These are phyloP conservation scores for Pollachius pollachius DNA, from an alignment of 2,113 vertebrate species.

Conservation along the genomic window DNA sequence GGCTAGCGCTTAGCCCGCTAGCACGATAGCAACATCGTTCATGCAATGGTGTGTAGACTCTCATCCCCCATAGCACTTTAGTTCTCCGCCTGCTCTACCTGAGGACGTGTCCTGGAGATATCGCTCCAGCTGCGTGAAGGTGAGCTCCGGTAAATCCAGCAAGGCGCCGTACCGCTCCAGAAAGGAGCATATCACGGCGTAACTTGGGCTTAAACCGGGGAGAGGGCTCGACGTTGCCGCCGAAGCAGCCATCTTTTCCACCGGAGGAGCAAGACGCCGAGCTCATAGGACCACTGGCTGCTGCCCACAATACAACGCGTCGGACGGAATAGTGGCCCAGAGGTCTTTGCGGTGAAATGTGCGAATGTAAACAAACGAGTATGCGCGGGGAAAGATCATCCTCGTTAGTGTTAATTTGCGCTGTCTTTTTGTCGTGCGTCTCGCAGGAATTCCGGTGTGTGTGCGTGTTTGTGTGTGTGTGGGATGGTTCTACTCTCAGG, in stretches of 20 bases:
- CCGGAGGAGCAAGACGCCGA: conserved; percentile 47
- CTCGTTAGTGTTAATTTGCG: background rate
- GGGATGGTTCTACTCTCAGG: no score
- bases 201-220: conserved; percentile 87
- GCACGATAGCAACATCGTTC: conserved; percentile 44
- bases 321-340: conserved; percentile 40
- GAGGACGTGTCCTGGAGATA: conserved; percentile 84
- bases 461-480: no score
- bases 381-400: background rate
- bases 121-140: conserved; percentile 89
- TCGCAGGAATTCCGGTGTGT: no score
- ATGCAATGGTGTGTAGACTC: conserved; percentile 58
- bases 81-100: conserved; percentile 66
- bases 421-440: no score
- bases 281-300: conserved; percentile 64
- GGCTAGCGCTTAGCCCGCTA: conserved; percentile 61
- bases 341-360: conserved; percentile 40
- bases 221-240: conserved; percentile 76
- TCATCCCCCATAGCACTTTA: conserved; percentile 34
- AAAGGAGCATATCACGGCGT: conserved; percentile 94
- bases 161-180: conserved; percentile 88
- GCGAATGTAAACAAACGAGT: conserved; percentile 58
- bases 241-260: conserved; percentile 82
- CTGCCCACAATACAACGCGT: conserved; percentile 65
- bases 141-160: conserved; percentile 88